Conservation (phyloP, 2,888 invertebrate species). For the Agrochola circellaris region DNA sequence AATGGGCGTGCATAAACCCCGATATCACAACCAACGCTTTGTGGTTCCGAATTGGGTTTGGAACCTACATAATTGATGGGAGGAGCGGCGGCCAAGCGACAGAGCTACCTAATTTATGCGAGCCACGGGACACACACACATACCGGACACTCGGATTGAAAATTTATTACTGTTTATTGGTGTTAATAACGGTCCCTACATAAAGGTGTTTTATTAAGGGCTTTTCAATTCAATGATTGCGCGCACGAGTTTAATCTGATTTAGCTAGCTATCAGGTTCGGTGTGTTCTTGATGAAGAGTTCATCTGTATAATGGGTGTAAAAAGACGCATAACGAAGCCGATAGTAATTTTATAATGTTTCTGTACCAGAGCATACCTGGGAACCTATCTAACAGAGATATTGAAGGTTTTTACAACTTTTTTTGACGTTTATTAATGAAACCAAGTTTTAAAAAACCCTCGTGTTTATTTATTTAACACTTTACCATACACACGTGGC, state of each 20-base stretch:
- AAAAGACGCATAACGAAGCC: not conserved
- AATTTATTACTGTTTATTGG: conserved; percentile 80
- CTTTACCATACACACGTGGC: too few relatives aligned
- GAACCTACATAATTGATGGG: conserved; percentile 83
- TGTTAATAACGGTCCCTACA: conserved; percentile 76
- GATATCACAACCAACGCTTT: conserved; percentile 76
- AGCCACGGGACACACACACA: conserved; percentile 69
- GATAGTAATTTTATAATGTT: not conserved
- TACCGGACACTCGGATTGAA: conserved; percentile 75
- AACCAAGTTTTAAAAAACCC: not conserved
- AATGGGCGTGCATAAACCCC: conserved; percentile 71
- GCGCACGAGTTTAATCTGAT: conserved; percentile 32
- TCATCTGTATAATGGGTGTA: not conserved
- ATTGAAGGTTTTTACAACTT: not conserved
- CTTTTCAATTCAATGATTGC: conserved; percentile 41
- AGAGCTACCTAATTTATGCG: conserved; percentile 79
- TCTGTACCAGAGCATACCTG: not conserved
- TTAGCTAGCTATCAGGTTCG: conserved; percentile 10
- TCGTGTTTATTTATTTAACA: too few relatives aligned
- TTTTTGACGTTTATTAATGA: not conserved
- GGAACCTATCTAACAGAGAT: not conserved
- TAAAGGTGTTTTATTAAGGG: conserved; percentile 69
- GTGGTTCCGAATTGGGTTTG: conserved; percentile 75
- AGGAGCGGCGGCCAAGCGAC: conserved; percentile 73
- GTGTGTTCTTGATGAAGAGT: conserved; percentile 12